Evolutionary conservation across 2,113 vertebrate genomes (phyloP).

Genomic region (Lycaon pictus): DNA sequence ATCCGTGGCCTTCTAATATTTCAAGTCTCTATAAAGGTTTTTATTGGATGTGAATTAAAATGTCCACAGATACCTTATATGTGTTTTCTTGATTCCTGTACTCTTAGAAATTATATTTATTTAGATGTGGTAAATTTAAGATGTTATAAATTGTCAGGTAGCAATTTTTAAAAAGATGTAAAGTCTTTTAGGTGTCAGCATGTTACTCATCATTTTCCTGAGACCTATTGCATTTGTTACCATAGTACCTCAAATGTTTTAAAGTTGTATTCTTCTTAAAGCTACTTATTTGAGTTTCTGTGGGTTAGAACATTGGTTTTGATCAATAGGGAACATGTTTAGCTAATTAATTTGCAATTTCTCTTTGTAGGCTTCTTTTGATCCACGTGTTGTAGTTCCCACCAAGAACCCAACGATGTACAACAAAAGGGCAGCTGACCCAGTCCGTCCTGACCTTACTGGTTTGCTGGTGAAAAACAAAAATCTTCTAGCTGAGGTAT

Average conservation of each 20-base stretch:
- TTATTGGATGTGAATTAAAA: slow-evolving; percentile 40
- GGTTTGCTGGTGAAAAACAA: slow-evolving; percentile 74
- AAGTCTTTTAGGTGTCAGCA: background rate
- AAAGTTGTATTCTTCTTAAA: background rate
- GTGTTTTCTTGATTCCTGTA: slow-evolving; percentile 15
- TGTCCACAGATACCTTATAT: background rate
- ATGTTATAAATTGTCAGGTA: background rate
- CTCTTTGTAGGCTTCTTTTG: slow-evolving; percentile 72
- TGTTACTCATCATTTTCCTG: background rate
- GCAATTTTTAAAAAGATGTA: background rate
- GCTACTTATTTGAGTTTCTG: background rate
- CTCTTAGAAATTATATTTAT: slow-evolving; percentile 18
- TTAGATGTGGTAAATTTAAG: background rate
- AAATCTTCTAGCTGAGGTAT: slow-evolving; percentile 72
- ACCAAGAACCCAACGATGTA: background rate
- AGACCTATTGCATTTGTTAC: background rate
- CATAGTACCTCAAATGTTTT: background rate
- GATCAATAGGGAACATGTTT: background rate
- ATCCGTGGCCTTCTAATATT: background rate
- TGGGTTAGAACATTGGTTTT: background rate
- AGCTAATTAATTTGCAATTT: slow-evolving; percentile 63
- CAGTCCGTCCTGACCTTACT: slow-evolving; percentile 36
- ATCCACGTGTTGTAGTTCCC: background rate
- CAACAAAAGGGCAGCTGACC: slow-evolving; percentile 17
- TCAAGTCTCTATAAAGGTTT: slow-evolving; percentile 28